Evolutionary conservation across 2,113 vertebrate genomes (phyloP).

Genomic region (Bubo blakistoni): DNA sequence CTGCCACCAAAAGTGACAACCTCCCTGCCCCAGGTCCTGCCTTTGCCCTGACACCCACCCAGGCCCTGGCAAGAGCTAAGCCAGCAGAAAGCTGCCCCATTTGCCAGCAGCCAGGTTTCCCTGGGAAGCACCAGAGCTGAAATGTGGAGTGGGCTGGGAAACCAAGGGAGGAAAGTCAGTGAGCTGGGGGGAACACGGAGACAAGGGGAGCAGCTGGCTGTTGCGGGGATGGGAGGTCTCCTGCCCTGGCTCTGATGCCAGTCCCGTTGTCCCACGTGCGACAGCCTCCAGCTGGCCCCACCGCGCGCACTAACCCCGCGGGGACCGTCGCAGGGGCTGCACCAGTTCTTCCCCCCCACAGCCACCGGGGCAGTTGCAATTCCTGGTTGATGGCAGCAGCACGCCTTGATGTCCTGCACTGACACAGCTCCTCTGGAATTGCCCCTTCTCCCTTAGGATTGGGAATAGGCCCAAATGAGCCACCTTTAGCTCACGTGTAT

Average conservation of each 20-base stretch:
- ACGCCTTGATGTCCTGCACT: neutral
- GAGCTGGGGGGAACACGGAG: accelerated
- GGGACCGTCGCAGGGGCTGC: neutral
- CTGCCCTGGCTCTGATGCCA: accelerated
- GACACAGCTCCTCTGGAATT: neutral
- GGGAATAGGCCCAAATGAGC: neutral
- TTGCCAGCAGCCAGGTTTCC: neutral
- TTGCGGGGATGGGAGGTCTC: neutral
- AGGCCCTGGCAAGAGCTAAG: neutral
- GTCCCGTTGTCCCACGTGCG: accelerated
- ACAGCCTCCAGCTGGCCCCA: neutral
- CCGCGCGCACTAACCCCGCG: accelerated
- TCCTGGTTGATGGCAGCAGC: neutral
- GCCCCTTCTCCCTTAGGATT: neutral
- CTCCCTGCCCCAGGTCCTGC: neutral
- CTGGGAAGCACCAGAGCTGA: neutral
- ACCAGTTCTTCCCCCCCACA: neutral
- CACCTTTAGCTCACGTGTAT: accelerated
- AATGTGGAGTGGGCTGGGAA: neutral
- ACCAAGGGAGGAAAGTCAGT: neutral
- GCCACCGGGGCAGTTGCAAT: neutral
- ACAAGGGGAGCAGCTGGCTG: neutral
- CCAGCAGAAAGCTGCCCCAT: neutral
- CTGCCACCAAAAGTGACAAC: neutral
- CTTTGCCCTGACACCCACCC: neutral